These are phyloP conservation scores for Oophaga pumilio DNA, from an alignment of 2,113 vertebrate genomes.

Conservation along the genomic window DNA sequence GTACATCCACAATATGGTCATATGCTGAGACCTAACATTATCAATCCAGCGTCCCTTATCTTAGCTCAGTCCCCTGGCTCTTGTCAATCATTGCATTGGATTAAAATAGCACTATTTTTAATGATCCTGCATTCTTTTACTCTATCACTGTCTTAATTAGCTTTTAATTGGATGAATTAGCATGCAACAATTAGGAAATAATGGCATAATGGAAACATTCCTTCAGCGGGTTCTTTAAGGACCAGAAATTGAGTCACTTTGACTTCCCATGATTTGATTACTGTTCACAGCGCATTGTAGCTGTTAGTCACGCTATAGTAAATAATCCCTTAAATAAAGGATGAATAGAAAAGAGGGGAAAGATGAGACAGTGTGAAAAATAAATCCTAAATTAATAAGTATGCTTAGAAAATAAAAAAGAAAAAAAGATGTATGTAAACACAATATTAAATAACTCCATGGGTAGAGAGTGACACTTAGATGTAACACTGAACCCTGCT, in stretches of 20 bases:
- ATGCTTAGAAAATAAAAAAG: neutral
- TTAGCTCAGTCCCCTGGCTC: neutral
- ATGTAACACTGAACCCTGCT: neutral
- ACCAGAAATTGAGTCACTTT: neutral
- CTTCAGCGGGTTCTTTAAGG: too few relatives aligned
- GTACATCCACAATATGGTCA: too few relatives aligned
- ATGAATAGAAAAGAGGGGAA: neutral
- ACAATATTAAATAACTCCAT: neutral
- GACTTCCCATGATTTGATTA: neutral
- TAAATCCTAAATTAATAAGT: neutral
- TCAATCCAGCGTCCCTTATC: neutral
- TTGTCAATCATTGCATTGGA: neutral
- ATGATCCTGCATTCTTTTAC: neutral
- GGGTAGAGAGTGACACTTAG: neutral
- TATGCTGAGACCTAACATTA: neutral
- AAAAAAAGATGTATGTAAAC: too few relatives aligned
- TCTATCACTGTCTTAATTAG: neutral
- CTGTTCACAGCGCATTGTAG: neutral
- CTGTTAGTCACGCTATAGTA: neutral
- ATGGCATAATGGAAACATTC: too few relatives aligned
- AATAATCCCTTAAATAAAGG: conserved; percentile 9
- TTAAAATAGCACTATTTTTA: neutral
- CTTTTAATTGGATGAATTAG: neutral
- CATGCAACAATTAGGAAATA: too few relatives aligned
- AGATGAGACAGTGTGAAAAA: neutral